Conservation (phyloP, 2,888 invertebrate species). For the Meta bourneti region DNA sequence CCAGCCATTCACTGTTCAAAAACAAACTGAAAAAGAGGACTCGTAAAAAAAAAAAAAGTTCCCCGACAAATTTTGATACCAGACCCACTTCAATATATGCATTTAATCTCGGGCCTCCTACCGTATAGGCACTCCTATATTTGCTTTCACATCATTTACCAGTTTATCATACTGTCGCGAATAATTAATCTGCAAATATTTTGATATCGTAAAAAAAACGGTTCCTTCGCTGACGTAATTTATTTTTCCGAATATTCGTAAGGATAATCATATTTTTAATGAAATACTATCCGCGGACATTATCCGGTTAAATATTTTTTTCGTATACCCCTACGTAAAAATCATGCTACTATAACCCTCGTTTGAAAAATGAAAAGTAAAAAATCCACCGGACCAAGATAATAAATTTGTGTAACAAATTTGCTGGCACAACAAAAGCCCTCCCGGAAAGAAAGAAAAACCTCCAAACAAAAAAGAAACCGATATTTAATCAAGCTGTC, state of each 20-base stretch:
- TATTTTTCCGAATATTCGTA: background rate
- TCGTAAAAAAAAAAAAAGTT: too few relatives aligned
- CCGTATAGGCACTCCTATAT: background rate
- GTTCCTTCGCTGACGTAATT: background rate
- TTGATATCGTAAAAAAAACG: background rate
- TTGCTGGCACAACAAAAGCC: slow-evolving; percentile 11
- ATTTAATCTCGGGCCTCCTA: too few relatives aligned
- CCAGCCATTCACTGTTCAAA: too few relatives aligned
- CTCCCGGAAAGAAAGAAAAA: background rate
- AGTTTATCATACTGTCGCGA: background rate
- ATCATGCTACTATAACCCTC: background rate
- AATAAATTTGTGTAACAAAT: slow-evolving; percentile 31
- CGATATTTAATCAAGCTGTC: slow-evolving; percentile 68
- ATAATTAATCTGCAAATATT: background rate
- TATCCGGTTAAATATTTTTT: background rate
- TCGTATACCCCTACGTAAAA: background rate
- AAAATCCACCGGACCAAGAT: slow-evolving; percentile 23
- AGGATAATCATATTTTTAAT: background rate
- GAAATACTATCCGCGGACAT: background rate
- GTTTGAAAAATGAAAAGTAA: slow-evolving; percentile 19
- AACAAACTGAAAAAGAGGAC: too few relatives aligned
- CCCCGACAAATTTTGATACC: too few relatives aligned
- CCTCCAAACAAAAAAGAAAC: slow-evolving; percentile 8
- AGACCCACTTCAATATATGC: too few relatives aligned
- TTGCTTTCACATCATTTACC: background rate